phyloP scores from a whole-genome alignment of 1,140 invertebrate species.

The Danaus plexippus region DNA sequence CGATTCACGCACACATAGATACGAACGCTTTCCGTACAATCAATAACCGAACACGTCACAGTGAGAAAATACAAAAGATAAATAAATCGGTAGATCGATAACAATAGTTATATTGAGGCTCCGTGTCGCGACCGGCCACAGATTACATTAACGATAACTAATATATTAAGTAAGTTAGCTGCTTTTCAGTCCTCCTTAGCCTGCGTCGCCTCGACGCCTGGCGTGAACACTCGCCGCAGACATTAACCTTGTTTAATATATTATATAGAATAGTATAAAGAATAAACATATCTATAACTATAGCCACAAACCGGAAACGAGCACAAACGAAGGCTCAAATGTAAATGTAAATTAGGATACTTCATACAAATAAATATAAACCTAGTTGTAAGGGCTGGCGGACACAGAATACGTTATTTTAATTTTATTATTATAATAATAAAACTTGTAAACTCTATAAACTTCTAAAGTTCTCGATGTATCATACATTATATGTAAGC shows the following conservation, averaged over 20 bases:
- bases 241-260: constrained; percentile 13
- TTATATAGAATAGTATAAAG: constrained; percentile 41
- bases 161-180: too few species aligned
- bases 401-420: too few species aligned
- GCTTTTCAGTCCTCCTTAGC: too few species aligned
- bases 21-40: neutral
- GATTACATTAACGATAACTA: too few species aligned
- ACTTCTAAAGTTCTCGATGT: too few species aligned
- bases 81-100: too few species aligned
- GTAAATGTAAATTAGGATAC: constrained; percentile 27
- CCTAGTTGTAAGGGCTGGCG: neutral
- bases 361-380: constrained; percentile 25
- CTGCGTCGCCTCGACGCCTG: neutral
- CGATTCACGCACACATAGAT: neutral
- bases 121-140: too few species aligned
- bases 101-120: too few species aligned
- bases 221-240: neutral
- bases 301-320: constrained; percentile 42
- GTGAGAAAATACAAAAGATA: too few species aligned
- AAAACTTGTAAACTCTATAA: too few species aligned
- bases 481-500: too few species aligned
- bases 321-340: constrained; percentile 65
- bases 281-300: constrained; percentile 58
- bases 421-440: too few species aligned
- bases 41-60: neutral